Evolutionary conservation across 2,113 vertebrate genomes (phyloP).

Genomic region (Ancistrus triradiatus): DNA sequence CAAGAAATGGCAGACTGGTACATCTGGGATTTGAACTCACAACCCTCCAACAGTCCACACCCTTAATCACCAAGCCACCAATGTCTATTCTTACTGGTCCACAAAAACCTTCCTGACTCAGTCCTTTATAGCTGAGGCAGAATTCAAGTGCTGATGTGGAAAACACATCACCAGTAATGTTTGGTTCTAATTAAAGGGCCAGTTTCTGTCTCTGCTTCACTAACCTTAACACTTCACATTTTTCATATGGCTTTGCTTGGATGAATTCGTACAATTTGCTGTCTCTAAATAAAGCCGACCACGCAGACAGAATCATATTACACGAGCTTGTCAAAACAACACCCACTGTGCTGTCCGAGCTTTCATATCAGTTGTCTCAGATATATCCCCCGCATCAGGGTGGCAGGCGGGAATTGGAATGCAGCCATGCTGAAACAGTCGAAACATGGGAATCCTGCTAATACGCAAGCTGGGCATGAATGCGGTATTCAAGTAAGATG

Average conservation of each 20-base stretch:
- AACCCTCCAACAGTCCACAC: too few relatives aligned
- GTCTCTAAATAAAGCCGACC: conserved; percentile 26
- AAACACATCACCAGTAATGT: too few relatives aligned
- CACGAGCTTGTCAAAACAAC: conserved; percentile 26
- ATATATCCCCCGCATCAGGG: conserved; percentile 22
- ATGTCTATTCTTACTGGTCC: too few relatives aligned
- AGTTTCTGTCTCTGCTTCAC: too few relatives aligned
- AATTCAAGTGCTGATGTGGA: too few relatives aligned
- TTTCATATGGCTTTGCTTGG: neutral
- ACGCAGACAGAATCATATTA: conserved; percentile 31
- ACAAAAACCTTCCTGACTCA: too few relatives aligned
- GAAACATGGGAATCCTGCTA: conserved; percentile 18
- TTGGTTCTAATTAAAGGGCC: too few relatives aligned
- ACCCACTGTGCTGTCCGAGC: conserved; percentile 22
- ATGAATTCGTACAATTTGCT: conserved; percentile 6
- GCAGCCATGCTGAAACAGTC: neutral
- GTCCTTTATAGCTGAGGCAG: too few relatives aligned
- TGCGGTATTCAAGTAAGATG: conserved; percentile 28
- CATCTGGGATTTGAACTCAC: too few relatives aligned
- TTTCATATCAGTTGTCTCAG: conserved; percentile 19
- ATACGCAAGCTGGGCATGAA: conserved; percentile 4
- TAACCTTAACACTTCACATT: too few relatives aligned
- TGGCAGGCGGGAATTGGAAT: neutral
- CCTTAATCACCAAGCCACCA: too few relatives aligned
- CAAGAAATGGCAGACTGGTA: too few relatives aligned